Evolutionary conservation across 2,888 invertebrate species (phyloP).

Genomic region (Malachius bipustulatus): DNA sequence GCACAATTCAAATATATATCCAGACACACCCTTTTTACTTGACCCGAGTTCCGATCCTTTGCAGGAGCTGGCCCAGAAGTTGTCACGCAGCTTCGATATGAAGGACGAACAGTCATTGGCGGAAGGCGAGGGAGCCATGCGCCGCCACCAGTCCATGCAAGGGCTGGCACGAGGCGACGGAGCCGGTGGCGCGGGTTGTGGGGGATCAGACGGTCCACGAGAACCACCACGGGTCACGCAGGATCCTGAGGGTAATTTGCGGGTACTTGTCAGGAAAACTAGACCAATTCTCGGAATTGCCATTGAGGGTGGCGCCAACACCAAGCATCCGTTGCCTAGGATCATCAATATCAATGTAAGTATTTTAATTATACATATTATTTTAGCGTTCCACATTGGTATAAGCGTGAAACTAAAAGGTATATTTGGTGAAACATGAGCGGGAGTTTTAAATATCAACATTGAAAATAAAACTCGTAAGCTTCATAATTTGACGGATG

Average conservation of each 20-base stretch:
- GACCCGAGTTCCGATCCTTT: no score
- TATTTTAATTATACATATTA: no score
- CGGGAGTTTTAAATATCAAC: no score
- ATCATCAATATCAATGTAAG: conserved; percentile 94
- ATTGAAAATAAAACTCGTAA: no score
- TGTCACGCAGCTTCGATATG: conserved; percentile 80
- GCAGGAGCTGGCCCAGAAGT: conserved; percentile 77
- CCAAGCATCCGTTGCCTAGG: conserved; percentile 85
- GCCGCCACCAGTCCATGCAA: conserved; percentile 69
- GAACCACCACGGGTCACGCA: conserved; percentile 56
- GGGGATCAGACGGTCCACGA: conserved; percentile 36
- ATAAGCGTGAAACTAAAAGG: no score
- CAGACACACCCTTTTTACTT: no score
- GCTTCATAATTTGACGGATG: no score
- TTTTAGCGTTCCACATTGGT: no score
- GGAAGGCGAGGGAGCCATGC: conserved; percentile 49
- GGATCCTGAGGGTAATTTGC: conserved; percentile 78
- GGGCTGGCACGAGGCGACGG: conserved; percentile 51
- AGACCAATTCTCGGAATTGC: conserved; percentile 93
- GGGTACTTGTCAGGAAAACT: conserved; percentile 83
- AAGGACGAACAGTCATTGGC: conserved; percentile 69
- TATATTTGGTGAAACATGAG: no score
- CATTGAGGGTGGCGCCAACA: conserved; percentile 94
- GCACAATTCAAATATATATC: no score
- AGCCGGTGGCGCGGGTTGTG: no score